Base-by-base conservation (phyloP, 2,113 vertebrate genomes). In the Elgaria multicarinata region DNA sequence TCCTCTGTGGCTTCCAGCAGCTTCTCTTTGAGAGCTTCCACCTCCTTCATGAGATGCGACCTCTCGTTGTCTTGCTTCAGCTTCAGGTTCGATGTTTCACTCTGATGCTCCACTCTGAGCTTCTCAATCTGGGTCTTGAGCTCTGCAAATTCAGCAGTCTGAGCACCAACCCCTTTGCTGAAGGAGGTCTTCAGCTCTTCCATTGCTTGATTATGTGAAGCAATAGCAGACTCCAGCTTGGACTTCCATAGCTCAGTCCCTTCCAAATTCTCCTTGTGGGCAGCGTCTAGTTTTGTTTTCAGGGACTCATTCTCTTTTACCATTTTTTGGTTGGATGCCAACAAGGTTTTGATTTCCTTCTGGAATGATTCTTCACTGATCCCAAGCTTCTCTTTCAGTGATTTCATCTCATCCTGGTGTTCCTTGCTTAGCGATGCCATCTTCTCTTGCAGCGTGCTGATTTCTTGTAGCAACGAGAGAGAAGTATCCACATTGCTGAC, bases 171-270 rank as follows among this genome's bases (percentile, higher is more conserved):
- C 0, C 98, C 98, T 95, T 98, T 98, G 95, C 97, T 98, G 83
- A 98, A 98, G 69, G 98, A 98, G 46, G 95, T 92, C 92, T 98
- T 98, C 74, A 99, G 96, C 78, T 98, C 98, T 55, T 98, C 98
- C 97, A 99, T 98, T 0, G 98, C 97, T 95, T 98, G 98, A 93
- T 98, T 98, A 92, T 99, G 98, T 84, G 98, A 99, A 7, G 96
- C 96, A 0, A 97, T 93, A 1, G 98, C 97, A 3, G 98, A 97
- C 82, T 98, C 98, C 82, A 99, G 94, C 94, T 99, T 99, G 2
- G 97, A 98, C 36, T 97, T 98, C 98, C 98, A 99, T 24, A 97
- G 95, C 87, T 98, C 98, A 42, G 97, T 96, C 16, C 95, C 95
- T 0, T 99, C 98, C 0, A 96, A 94, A 3, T 98, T 99, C 92